Conservation (phyloP, 2,888 invertebrate genomes). For the Ecliptopera silaceata region DNA sequence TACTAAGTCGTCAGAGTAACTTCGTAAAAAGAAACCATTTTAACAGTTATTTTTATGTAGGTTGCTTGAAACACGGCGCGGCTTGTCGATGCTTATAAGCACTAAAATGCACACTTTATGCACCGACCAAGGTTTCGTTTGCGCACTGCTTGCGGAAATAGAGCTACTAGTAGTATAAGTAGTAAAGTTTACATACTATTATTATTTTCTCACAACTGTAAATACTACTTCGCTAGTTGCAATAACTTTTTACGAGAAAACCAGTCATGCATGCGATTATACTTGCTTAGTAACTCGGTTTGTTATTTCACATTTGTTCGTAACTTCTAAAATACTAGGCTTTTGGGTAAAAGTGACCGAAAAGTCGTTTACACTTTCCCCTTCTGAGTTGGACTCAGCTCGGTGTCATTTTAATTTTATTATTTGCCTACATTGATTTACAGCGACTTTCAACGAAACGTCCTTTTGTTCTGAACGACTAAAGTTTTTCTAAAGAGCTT, state of each 20-base stretch:
- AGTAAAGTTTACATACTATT: background rate
- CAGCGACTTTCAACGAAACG: constrained; percentile 64
- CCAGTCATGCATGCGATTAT: background rate
- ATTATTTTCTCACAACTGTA: background rate
- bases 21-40: constrained; percentile 20
- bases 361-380: background rate
- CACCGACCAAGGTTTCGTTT: constrained; percentile 44
- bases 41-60: constrained; percentile 52
- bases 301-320: no score
- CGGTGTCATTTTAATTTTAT: constrained; percentile 54
- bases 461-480: constrained; percentile 67
- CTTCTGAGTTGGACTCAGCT: constrained; percentile 40
- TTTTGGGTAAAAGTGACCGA: background rate
- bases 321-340: no score
- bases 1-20: background rate
- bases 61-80: constrained; percentile 49
- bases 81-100: constrained; percentile 37
- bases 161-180: constrained; percentile 15
- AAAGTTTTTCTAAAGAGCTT: constrained; percentile 70
- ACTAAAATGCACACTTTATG: constrained; percentile 49
- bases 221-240: background rate
- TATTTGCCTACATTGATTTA: constrained; percentile 67
- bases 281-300: background rate
- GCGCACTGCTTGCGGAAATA: constrained; percentile 16
- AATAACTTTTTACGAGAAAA: background rate